These are phyloP conservation scores for Dichetophora obliterata DNA, from an alignment of 2,888 invertebrate genomes.

Conservation along the genomic window DNA sequence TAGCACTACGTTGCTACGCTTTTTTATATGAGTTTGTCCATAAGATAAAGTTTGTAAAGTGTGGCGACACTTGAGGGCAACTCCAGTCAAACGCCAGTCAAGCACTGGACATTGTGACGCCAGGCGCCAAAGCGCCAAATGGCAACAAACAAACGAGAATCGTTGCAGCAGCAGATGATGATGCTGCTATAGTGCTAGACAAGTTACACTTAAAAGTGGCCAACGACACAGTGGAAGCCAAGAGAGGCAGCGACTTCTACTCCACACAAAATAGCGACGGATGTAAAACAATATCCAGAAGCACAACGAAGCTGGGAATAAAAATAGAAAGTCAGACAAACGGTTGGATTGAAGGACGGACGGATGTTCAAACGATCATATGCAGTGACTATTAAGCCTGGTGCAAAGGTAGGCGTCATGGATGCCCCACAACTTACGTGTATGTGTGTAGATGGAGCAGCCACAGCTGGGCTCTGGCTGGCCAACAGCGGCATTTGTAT, in stretches of 20 bases:
- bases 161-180: neutral
- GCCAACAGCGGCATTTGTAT: conserved; percentile 60
- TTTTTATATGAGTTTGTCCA: neutral
- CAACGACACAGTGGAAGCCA: no score
- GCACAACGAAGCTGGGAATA: neutral
- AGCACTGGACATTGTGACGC: conserved; percentile 56
- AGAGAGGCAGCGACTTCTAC: neutral
- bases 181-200: conserved; percentile 11
- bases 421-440: neutral
- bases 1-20: neutral
- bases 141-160: conserved; percentile 37
- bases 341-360: neutral
- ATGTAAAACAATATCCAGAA: neutral
- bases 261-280: neutral
- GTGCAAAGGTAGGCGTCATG: neutral
- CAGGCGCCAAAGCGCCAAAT: conserved; percentile 62
- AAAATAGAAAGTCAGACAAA: conserved; percentile 10
- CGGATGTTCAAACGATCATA: neutral
- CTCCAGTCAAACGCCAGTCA: conserved; percentile 42
- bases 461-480: conserved; percentile 45
- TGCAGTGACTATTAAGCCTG: neutral
- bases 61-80: conserved; percentile 38
- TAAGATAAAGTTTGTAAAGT: conserved; percentile 23
- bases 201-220: conserved; percentile 2
- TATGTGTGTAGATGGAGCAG: neutral